Evolutionary conservation across 2,113 vertebrate genomes (phyloP).

Genomic region (Psittacus erithacus): DNA sequence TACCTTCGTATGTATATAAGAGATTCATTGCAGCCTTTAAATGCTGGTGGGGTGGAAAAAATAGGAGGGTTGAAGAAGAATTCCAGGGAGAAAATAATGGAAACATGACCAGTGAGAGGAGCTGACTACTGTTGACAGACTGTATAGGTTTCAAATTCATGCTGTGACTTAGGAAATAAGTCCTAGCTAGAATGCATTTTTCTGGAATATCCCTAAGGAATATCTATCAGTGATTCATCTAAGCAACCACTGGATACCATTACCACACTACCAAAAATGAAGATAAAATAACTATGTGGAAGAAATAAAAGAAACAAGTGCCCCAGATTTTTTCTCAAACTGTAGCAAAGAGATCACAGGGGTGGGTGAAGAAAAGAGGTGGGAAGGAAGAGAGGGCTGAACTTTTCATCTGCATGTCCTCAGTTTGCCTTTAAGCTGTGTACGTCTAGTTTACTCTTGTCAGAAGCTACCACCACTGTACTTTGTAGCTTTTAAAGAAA

Average conservation of each 20-base stretch:
- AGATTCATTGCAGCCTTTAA: conserved; percentile 37
- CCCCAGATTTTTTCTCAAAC: conserved; percentile 48
- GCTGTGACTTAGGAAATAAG: conserved; percentile 50
- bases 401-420: conserved; percentile 56
- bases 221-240: conserved; percentile 65
- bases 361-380: conserved; percentile 1
- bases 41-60: conserved; percentile 4
- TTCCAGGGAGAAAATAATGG: conserved; percentile 34
- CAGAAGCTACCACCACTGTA: conserved; percentile 38
- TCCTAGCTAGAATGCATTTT: conserved; percentile 49
- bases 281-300: conserved; percentile 56
- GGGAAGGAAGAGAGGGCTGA: conserved; percentile 19
- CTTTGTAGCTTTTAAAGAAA: conserved; percentile 47
- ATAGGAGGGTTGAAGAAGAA: background rate
- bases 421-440: conserved; percentile 55
- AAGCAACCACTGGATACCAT: conserved; percentile 62
- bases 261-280: conserved; percentile 53
- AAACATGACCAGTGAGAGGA: conserved; percentile 19
- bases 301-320: conserved; percentile 61
- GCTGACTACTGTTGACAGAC: conserved; percentile 7
- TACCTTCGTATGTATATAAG: background rate
- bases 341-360: conserved; percentile 55
- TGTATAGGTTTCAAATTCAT: conserved; percentile 41
- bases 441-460: conserved; percentile 55
- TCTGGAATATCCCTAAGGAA: conserved; percentile 58